Percentiles rank a stretch among this genome's conserved stretches.
Conservation (phyloP, 2,113 vertebrate species). For the Rhegmatorhina hoffmannsi region DNA sequence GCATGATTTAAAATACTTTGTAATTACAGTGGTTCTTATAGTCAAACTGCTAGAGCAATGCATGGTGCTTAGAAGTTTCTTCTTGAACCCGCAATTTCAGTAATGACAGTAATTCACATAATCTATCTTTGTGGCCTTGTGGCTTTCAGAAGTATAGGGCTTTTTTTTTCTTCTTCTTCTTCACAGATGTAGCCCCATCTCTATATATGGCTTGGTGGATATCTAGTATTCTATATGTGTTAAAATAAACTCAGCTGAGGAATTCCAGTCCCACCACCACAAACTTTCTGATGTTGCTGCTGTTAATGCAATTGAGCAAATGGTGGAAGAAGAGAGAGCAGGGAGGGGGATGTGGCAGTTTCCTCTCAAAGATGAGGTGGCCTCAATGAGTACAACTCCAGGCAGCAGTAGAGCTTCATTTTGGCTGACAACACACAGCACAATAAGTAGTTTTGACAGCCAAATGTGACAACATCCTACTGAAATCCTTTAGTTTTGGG, state of each 20-base stretch:
- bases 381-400: neutral
- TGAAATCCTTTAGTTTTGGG: slow-evolving; percentile 15
- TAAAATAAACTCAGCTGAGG: neutral
- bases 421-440: neutral
- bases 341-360: neutral
- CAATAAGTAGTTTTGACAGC: neutral
- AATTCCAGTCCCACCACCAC: neutral
- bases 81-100: slow-evolving; percentile 71
- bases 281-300: neutral
- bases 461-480: slow-evolving; percentile 4
- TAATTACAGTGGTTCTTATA: slow-evolving; percentile 73
- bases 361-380: neutral
- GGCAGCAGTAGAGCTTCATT: neutral
- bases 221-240: neutral
- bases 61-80: slow-evolving; percentile 43
- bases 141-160: slow-evolving; percentile 70
- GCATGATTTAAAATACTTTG: slow-evolving; percentile 66
- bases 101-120: slow-evolving; percentile 77
- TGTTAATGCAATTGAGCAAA: neutral
- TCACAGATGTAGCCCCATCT: neutral
- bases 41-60: neutral
- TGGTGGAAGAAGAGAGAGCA: neutral
- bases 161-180: neutral
- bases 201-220: slow-evolving; percentile 37
- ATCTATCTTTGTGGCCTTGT: slow-evolving; percentile 71